Evolutionary conservation across 2,797 vertebrate genomes (phyloP).

Genomic region (Ptychobarbus kaznakovi): DNA sequence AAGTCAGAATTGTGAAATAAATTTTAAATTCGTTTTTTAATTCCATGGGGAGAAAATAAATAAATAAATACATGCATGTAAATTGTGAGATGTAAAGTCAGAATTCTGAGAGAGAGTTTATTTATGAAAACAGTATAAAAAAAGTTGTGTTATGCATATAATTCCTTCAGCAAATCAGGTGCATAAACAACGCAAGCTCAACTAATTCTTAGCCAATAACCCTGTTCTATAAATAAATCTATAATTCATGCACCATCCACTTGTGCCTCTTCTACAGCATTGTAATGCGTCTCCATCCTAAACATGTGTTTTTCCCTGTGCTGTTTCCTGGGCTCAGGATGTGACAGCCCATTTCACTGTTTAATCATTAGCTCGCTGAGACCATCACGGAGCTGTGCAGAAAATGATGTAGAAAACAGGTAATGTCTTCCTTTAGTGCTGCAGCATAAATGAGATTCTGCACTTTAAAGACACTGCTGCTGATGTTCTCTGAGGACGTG

Average conservation of each 20-base stretch:
- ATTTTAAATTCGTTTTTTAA: no score
- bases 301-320: slow-evolving; percentile 24
- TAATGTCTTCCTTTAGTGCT: slow-evolving; percentile 24
- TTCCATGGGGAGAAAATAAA: no score
- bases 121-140: background rate
- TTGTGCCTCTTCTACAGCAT: background rate
- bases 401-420: slow-evolving; percentile 28
- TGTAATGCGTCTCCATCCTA: background rate
- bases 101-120: background rate
- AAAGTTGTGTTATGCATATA: background rate
- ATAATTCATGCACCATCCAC: slow-evolving; percentile 7
- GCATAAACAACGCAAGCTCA: background rate
- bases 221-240: background rate
- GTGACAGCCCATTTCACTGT: slow-evolving; percentile 49
- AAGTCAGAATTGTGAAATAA: no score
- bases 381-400: slow-evolving; percentile 7
- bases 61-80: no score
- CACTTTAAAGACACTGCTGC: slow-evolving; percentile 4
- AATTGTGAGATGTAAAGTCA: background rate
- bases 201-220: background rate
- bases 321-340: slow-evolving; percentile 33
- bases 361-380: slow-evolving; percentile 46
- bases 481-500: slow-evolving; percentile 14
- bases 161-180: background rate
- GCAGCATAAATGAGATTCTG: slow-evolving; percentile 3